Evolutionary conservation across 2,113 vertebrate genomes (phyloP).

Genomic region (Conger conger): DNA sequence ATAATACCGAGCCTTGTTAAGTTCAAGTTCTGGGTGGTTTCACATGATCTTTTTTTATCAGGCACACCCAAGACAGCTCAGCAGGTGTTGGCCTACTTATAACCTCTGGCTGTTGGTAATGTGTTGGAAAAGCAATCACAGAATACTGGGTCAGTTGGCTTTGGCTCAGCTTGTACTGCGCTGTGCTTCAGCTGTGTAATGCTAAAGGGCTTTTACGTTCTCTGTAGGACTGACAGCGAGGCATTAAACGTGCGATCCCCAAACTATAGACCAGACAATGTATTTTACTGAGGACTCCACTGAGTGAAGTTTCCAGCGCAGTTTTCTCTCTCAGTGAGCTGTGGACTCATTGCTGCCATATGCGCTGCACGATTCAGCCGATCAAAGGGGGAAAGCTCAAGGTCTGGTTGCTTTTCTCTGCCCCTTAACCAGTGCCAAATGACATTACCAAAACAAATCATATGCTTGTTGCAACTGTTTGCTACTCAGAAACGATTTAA

Average conservation of each 20-base stretch:
- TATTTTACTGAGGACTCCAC: neutral
- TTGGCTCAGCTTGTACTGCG: neutral
- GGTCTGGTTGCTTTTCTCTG: neutral
- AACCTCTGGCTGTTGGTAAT: neutral
- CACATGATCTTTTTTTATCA: neutral
- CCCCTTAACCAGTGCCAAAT: neutral
- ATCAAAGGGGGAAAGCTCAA: neutral
- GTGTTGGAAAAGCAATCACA: neutral
- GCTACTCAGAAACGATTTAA: neutral
- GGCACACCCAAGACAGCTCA: neutral
- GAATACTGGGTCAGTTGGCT: neutral
- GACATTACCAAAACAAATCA: neutral
- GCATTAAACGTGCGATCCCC: neutral
- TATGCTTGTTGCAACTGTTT: neutral
- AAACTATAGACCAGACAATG: neutral
- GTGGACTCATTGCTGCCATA: neutral
- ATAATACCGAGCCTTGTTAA: neutral
- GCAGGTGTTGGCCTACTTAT: neutral
- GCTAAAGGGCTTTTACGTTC: neutral
- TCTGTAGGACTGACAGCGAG: neutral
- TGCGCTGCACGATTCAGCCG: neutral
- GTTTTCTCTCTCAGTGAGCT: neutral
- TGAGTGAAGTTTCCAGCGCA: neutral
- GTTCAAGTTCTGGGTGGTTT: neutral
- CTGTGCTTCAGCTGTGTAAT: neutral